phyloP scores from a whole-genome alignment of 2,888 invertebrate genomes.

The Scaptomyza flava region DNA sequence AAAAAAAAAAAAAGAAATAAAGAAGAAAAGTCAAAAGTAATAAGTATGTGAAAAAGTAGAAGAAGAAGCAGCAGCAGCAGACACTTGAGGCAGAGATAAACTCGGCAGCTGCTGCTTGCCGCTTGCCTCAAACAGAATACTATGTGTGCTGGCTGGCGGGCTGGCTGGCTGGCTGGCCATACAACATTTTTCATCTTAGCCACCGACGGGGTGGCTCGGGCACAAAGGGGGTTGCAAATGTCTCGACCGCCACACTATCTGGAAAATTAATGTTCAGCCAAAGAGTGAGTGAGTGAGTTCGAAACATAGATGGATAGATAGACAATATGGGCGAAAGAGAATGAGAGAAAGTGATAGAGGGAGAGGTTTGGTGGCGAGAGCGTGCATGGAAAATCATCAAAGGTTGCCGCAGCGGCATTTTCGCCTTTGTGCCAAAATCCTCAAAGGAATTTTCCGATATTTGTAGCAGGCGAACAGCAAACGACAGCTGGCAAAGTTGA shows the following conservation, averaged over 20 bases:
- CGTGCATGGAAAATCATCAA: conserved; percentile 79
- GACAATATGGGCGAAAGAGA: not conserved
- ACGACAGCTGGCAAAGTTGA: conserved; percentile 64
- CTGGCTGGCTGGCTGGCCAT: conserved; percentile 51
- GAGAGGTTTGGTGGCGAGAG: conserved; percentile 26
- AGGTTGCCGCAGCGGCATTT: conserved; percentile 75
- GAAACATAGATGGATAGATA: not conserved
- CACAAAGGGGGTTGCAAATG: conserved; percentile 67
- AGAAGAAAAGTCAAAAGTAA: conserved; percentile 64
- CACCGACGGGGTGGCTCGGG: conserved; percentile 24
- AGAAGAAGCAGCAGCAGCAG: conserved; percentile 29
- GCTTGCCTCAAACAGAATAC: conserved; percentile 22
- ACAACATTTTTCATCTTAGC: conserved; percentile 67
- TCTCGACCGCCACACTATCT: conserved; percentile 61
- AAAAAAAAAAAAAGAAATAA: conserved; percentile 43
- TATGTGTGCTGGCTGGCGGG: not conserved
- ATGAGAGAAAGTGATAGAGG: conserved; percentile 3
- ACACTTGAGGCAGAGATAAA: conserved; percentile 60
- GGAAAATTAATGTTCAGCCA: conserved; percentile 64
- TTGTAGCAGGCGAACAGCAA: conserved; percentile 80
- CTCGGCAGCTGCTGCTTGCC: conserved; percentile 37
- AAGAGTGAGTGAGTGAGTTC: conserved; percentile 13
- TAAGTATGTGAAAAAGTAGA: conserved; percentile 67
- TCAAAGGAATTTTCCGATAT: conserved; percentile 84
- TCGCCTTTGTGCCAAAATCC: conserved; percentile 81